These are phyloP conservation scores for Morphnarchus princeps DNA, from an alignment of 2,113 vertebrate species.

Conservation along the genomic window DNA sequence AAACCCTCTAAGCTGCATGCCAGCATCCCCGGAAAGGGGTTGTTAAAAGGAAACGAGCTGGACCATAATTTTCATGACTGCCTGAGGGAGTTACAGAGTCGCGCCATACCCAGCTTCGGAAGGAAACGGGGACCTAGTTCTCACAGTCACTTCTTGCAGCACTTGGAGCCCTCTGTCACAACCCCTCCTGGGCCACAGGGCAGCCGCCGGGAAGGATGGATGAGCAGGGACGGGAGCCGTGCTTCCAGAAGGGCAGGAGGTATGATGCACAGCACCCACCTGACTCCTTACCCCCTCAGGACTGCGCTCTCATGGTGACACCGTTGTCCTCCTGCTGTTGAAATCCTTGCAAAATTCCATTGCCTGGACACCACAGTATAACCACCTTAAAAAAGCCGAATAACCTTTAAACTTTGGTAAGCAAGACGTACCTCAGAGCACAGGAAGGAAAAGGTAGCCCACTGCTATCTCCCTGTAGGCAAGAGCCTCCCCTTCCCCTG, in stretches of 20 bases:
- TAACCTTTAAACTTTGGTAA: neutral
- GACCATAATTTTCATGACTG: neutral
- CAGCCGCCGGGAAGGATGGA: neutral
- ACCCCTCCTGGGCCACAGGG: neutral
- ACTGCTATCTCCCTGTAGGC: neutral
- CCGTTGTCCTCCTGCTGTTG: neutral
- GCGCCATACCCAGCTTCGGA: neutral
- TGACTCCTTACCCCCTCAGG: neutral
- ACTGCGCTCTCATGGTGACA: fast-evolving
- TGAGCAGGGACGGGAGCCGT: neutral
- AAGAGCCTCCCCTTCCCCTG: neutral
- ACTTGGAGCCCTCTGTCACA: neutral
- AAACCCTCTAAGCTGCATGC: neutral
- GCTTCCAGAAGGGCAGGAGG: neutral
- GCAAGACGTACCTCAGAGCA: neutral
- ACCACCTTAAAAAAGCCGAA: neutral
- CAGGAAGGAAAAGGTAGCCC: neutral
- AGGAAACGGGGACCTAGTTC: neutral
- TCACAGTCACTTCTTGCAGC: neutral
- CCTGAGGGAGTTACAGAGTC: neutral
- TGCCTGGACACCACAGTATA: neutral
- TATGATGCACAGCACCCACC: neutral
- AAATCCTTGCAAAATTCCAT: neutral
- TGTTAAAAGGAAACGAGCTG: neutral
- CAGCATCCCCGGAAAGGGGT: neutral